Conservation (phyloP, 2,797 vertebrate genomes). For the Leptodactylus fallax region DNA sequence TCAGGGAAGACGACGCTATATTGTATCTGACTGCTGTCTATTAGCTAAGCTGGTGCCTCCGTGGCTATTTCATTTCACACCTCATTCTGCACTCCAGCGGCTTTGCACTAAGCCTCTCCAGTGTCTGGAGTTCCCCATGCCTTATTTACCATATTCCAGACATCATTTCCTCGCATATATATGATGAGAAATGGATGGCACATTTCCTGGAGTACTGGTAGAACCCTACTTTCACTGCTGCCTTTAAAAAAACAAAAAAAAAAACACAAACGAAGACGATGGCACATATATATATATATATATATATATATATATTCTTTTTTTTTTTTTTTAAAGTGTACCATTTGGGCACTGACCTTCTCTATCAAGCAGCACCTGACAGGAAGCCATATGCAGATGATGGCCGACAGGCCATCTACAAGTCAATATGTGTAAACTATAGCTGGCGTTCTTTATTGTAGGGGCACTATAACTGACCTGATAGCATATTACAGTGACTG, state of each 20-base stretch:
- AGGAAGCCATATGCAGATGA: too few species aligned
- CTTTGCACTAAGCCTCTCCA: conserved; percentile 52
- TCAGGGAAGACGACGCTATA: conserved; percentile 60
- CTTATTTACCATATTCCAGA: conserved; percentile 64
- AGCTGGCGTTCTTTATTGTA: too few species aligned
- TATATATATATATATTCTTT: too few species aligned
- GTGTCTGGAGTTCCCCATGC: conserved; percentile 63
- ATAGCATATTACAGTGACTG: too few species aligned
- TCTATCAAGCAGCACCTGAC: too few species aligned
- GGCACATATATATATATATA: too few species aligned
- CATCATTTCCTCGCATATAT: conserved; percentile 55
- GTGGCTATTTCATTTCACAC: conserved; percentile 60
- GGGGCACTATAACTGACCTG: too few species aligned
- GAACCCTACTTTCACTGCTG: conserved; percentile 13
- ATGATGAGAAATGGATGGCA: conserved; percentile 55
- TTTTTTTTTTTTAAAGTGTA: too few species aligned
- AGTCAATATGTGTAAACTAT: too few species aligned
- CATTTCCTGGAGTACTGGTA: conserved; percentile 41
- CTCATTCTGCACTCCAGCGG: conserved; percentile 55
- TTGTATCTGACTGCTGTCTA: conserved; percentile 63
- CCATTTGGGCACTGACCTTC: too few species aligned
- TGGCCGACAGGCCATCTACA: too few species aligned
- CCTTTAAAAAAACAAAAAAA: background rate
- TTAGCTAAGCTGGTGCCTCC: conserved; percentile 60
- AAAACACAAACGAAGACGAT: background rate